Conservation (phyloP, 2,797 vertebrate genomes). For the Melanogrammus aeglefinus region DNA sequence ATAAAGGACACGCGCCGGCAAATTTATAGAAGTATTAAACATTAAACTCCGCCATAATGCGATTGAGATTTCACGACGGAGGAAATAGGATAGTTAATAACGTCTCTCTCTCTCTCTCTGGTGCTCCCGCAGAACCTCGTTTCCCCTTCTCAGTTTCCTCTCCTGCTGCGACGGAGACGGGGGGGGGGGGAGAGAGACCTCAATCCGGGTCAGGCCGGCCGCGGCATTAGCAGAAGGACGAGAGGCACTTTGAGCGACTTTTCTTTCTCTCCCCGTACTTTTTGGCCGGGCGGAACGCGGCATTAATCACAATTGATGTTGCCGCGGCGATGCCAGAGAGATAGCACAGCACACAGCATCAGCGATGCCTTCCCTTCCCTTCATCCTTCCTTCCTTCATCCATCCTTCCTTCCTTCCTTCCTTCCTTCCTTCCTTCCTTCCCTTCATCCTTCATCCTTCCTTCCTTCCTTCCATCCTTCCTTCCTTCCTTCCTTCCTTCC, state of each 20-base stretch:
- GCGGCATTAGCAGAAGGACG: conserved; percentile 63
- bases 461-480: no score
- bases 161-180: no score
- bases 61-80: conserved; percentile 62
- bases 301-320: no score
- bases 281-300: conserved; percentile 61
- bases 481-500: no score
- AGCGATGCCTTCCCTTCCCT: conserved; percentile 39
- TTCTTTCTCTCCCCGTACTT: conserved; percentile 24
- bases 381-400: no score
- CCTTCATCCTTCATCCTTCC: no score
- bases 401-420: no score
- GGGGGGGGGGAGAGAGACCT: conserved; percentile 39
- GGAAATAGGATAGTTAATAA: conserved; percentile 68
- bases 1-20: conserved; percentile 53
- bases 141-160: no score
- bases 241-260: conserved; percentile 63
- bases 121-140: conserved; percentile 23
- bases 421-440: no score
- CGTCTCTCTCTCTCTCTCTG: conserved; percentile 49
- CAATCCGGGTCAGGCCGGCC: conserved; percentile 69
- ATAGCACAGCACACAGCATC: conserved; percentile 31
- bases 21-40: conserved; percentile 75
- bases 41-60: conserved; percentile 63
- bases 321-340: conserved; percentile 58